phyloP scores from a whole-genome alignment of 2,888 invertebrate species.

The Dione juno region DNA sequence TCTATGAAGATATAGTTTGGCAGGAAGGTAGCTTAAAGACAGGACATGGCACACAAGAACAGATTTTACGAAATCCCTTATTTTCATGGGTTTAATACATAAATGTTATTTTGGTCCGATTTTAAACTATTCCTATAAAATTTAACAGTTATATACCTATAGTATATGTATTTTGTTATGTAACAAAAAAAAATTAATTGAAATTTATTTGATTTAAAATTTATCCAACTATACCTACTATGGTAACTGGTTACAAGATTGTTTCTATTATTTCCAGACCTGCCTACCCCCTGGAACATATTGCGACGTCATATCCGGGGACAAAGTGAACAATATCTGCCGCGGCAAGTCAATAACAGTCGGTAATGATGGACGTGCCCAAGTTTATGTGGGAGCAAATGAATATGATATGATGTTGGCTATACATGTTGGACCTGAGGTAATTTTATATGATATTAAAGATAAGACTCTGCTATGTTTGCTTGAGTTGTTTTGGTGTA shows the following conservation, averaged over 20 bases:
- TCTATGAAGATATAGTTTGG: no score
- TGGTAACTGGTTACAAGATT: background rate
- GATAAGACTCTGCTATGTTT: background rate
- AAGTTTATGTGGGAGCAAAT: constrained; percentile 77
- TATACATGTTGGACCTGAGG: constrained; percentile 82
- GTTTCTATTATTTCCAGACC: constrained; percentile 68
- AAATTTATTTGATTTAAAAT: no score
- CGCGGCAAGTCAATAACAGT: constrained; percentile 86
- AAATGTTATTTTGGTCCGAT: no score
- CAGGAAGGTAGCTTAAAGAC: no score
- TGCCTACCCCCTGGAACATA: constrained; percentile 88
- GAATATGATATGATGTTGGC: constrained; percentile 86
- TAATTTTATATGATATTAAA: constrained; percentile 45
- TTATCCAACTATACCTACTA: no score
- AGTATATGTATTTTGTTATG: no score
- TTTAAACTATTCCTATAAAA: no score
- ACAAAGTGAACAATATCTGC: constrained; percentile 78
- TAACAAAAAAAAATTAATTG: background rate
- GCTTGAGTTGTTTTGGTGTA: background rate
- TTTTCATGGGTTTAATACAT: no score
- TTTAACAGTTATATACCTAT: no score
- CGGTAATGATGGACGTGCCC: constrained; percentile 80
- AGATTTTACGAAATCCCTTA: no score
- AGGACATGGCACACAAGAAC: no score
- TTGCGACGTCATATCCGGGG: constrained; percentile 90